Percentiles rank a stretch among this genome's conserved stretches.
Evolutionary conservation across 2,113 vertebrate genomes (phyloP).

Genomic region (Mesitornis unicolor): DNA sequence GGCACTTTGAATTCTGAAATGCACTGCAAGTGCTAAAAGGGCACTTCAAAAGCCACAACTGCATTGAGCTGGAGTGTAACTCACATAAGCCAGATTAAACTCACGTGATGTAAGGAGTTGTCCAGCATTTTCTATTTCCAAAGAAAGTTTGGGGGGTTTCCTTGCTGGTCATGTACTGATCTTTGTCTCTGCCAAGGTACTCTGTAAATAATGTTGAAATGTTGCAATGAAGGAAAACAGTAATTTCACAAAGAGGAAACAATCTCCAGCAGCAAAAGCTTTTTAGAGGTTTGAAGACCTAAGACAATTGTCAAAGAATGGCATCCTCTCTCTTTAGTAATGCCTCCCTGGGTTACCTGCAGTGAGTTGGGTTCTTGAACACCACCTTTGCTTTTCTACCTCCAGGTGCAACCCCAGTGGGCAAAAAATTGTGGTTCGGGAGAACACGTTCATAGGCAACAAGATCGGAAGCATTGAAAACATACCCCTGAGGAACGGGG

Average conservation of each 20-base stretch:
- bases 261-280: not conserved
- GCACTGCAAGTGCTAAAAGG: not conserved
- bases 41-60: not conserved
- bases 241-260: not conserved
- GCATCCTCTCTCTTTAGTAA: not conserved
- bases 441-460: constrained; percentile 8
- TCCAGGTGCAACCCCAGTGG: constrained; percentile 46
- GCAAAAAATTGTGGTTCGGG: not conserved
- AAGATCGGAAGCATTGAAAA: constrained; percentile 54
- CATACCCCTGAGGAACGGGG: not conserved
- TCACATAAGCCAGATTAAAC: not conserved
- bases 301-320: not conserved
- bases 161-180: not conserved
- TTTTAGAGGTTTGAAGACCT: not conserved
- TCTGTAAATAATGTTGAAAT: not conserved
- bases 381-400: not conserved
- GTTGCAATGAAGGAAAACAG: not conserved
- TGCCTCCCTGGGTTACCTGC: not conserved
- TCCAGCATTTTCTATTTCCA: not conserved
- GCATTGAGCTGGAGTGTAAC: not conserved
- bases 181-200: not conserved
- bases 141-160: not conserved
- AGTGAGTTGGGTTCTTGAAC: not conserved
- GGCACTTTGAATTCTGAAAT: not conserved
- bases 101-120: not conserved